phyloP scores from a whole-genome alignment of 2,888 invertebrate species.

The Hirtodrosophila duncani region DNA sequence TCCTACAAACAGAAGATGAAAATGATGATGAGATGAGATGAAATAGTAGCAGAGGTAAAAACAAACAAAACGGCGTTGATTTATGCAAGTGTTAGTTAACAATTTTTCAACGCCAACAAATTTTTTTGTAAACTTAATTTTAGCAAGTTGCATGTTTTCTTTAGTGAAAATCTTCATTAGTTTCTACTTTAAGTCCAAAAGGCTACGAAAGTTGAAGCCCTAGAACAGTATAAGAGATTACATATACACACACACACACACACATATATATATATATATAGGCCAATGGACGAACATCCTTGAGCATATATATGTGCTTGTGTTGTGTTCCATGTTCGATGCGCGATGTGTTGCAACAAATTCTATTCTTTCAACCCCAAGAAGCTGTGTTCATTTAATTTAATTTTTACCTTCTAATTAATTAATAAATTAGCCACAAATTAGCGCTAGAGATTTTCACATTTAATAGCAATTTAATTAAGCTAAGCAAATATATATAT shows the following conservation, averaged over 20 bases:
- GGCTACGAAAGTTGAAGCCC: too few species aligned
- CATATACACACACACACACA: too few species aligned
- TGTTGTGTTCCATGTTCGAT: not conserved
- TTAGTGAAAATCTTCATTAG: not conserved
- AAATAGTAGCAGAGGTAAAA: not conserved
- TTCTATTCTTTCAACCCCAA: constrained; percentile 76
- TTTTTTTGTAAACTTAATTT: too few species aligned
- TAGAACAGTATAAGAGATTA: too few species aligned
- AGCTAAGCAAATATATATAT: constrained; percentile 15
- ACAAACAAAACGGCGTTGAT: too few species aligned
- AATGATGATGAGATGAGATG: not conserved
- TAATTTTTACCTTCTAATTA: constrained; percentile 28
- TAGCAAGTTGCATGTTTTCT: too few species aligned
- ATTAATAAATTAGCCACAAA: constrained; percentile 20
- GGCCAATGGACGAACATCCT: not conserved
- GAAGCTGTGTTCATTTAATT: constrained; percentile 78
- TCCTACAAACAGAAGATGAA: constrained; percentile 62
- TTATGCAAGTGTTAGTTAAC: too few species aligned
- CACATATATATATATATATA: too few species aligned
- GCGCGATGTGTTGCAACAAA: constrained; percentile 46
- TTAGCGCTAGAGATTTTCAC: too few species aligned
- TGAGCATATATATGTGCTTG: not conserved
- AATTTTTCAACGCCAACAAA: too few species aligned
- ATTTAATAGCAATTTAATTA: too few species aligned
- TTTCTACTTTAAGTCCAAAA: not conserved